A percentile compares a stretch with the other conserved stretches of the same genome.
Evolutionary conservation across 2,888 invertebrate genomes (phyloP).

Genomic region (Conus canariensis): DNA sequence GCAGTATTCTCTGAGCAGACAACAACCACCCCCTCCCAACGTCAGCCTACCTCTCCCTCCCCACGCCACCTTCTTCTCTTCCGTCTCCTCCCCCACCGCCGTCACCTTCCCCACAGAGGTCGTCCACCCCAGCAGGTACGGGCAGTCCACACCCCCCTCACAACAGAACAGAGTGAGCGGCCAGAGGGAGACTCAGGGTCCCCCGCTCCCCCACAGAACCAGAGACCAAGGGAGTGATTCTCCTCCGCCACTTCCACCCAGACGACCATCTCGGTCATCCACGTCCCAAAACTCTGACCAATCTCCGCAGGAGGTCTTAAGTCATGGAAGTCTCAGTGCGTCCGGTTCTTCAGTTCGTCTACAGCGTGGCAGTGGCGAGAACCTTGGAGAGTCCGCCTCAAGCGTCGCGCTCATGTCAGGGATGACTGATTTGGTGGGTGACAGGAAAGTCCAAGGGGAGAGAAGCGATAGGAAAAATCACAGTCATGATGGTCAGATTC

Average conservation of each 20-base stretch:
- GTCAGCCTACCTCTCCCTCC: constrained; percentile 16
- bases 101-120: not conserved
- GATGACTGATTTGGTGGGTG: too few relatives aligned
- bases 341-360: not conserved
- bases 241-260: constrained; percentile 3
- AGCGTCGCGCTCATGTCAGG: not conserved
- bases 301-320: not conserved
- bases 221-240: not conserved
- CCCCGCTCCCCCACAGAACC: constrained; percentile 18
- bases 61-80: constrained; percentile 26
- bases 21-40: not conserved
- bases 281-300: not conserved
- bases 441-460: not conserved
- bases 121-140: not conserved
- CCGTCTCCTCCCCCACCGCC: not conserved
- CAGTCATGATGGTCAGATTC: not conserved
- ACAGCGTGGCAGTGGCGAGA: not conserved
- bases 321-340: not conserved
- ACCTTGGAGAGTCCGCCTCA: not conserved
- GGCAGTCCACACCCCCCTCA: not conserved
- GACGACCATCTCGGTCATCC: not conserved
- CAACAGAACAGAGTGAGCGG: not conserved
- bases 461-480: not conserved
- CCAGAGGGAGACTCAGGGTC: not conserved
- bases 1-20: constrained; percentile 55